A percentile compares a stretch with the other conserved stretches of the same genome.
phyloP scores from a whole-genome alignment of 2,888 invertebrate species.

The Galerucella calmariensis region DNA sequence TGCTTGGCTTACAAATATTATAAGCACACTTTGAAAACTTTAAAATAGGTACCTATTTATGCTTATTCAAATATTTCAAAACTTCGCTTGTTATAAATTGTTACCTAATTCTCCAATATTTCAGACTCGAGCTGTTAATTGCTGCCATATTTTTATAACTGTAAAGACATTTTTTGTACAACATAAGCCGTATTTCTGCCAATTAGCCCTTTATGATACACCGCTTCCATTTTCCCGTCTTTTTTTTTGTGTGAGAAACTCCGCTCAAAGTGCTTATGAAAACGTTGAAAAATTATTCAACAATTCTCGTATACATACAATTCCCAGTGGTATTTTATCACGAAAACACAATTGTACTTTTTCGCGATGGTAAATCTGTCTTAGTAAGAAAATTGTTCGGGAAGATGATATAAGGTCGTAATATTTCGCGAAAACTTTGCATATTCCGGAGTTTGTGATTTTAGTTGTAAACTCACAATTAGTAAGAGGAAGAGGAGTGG shows the following conservation, averaged over 20 bases:
- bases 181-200: conserved; percentile 26
- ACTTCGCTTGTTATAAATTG: neutral
- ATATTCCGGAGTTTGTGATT: conserved; percentile 52
- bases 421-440: conserved; percentile 52
- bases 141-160: neutral
- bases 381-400: conserved; percentile 43
- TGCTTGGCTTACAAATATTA: no score
- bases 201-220: conserved; percentile 28
- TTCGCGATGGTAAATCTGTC: conserved; percentile 46
- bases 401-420: conserved; percentile 48
- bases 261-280: conserved; percentile 32
- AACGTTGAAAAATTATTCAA: conserved; percentile 41
- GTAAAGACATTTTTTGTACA: neutral
- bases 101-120: neutral
- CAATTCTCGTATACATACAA: conserved; percentile 41
- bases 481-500: conserved; percentile 54
- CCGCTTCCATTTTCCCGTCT: conserved; percentile 7
- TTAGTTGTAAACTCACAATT: conserved; percentile 58
- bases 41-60: no score
- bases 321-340: conserved; percentile 43
- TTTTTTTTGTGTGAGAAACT: conserved; percentile 25
- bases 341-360: conserved; percentile 44
- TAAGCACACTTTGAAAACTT: no score
- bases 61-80: neutral
- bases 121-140: neutral